phyloP scores from a whole-genome alignment of 2,113 vertebrate species.

The Micronycteris hirsuta region DNA sequence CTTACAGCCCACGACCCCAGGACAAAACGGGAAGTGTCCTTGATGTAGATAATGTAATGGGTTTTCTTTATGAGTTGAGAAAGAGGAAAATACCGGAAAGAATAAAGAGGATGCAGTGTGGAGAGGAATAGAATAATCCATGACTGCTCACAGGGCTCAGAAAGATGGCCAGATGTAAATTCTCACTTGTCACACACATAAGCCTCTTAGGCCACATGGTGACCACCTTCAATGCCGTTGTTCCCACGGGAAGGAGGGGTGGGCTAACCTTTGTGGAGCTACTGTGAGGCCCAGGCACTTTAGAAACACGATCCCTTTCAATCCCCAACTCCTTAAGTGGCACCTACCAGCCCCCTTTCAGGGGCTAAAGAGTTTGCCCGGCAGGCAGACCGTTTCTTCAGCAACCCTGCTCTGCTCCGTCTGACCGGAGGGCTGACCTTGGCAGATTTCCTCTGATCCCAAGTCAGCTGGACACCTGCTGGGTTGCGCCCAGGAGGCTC shows the following conservation, averaged over 20 bases:
- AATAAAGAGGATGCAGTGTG: neutral
- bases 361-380: neutral
- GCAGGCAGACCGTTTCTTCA: neutral
- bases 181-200: neutral
- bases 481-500: neutral
- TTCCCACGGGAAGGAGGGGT: fast-evolving
- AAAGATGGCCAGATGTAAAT: neutral
- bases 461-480: fast-evolving
- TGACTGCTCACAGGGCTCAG: neutral
- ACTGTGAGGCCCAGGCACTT: neutral
- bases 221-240: fast-evolving
- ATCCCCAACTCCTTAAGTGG: neutral
- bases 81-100: neutral
- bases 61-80: neutral
- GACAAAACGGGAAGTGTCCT: neutral
- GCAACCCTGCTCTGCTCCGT: neutral
- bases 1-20: fast-evolving
- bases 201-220: neutral
- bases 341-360: neutral
- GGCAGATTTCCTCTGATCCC: neutral
- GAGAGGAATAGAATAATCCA: neutral
- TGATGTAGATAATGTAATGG: neutral
- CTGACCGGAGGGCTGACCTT: neutral
- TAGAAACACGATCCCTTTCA: neutral
- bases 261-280: neutral